Base-by-base conservation (phyloP, 2,113 vertebrate genomes). In the Taxidea taxus region DNA sequence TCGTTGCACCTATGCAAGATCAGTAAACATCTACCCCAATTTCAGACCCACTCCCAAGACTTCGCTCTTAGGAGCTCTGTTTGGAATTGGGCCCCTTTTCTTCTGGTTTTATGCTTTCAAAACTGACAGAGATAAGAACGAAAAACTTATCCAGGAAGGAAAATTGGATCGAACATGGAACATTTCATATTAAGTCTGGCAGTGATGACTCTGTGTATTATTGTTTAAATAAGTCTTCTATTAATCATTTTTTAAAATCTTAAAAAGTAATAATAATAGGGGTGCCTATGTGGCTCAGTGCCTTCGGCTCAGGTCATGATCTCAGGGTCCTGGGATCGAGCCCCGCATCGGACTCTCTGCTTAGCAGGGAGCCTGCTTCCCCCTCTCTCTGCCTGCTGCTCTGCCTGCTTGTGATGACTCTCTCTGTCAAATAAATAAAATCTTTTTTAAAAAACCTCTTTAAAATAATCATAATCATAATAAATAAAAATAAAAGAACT, bases 31-130 rank as follows among this genome's bases (percentile, higher is more conserved):
- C 2, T 99, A 99, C 93, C 83, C 98, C 0, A 98, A 98, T 92
- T 99, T 99, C 98, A 99, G 97, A 66, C 98, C 99, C 23, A 99
- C 99, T 0, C 95, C 98, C 1, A 99, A 98, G 99, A 99, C 98
- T 0, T 99, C 99, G 8, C 95, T 99, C 15, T 0, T 99, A 27
- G 99, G 99, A 34, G 88, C 54, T 1, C 0, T 98, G 49, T 97
- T 88, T 93, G 99, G 94, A 0, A n/a, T 99, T 64, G 98, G 96
- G 0, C 99, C 99, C 0, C 77, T 99, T 25, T 5, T 99, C 9
- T 95, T 98, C 97, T 98, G 99, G 97, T 98, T 94, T 34, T 98
- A 91, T 7, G 4, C 97, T 91, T 98, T 99, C 47, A 99, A 99
- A 98, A 37, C 64, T 0, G 98, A 99, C 88, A 98, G 99, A 98